These are phyloP conservation scores for Hyposoter dolosus DNA, from an alignment of 2,888 invertebrate species.

Conservation along the genomic window DNA sequence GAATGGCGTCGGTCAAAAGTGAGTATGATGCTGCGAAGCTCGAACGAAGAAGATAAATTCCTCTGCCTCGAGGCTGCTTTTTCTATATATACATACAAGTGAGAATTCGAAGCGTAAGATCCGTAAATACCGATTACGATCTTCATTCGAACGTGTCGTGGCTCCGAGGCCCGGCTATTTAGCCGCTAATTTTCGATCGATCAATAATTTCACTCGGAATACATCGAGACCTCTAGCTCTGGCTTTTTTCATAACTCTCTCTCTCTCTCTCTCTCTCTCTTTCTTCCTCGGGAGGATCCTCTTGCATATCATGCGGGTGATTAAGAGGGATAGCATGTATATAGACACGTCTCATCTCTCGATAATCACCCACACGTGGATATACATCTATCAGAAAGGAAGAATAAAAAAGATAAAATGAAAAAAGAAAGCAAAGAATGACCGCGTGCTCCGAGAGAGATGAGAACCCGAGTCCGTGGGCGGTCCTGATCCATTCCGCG, in stretches of 20 bases:
- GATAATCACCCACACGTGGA: constrained; percentile 47
- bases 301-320: constrained; percentile 1
- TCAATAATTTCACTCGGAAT: constrained; percentile 79
- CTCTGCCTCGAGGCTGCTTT: constrained; percentile 63
- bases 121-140: constrained; percentile 78
- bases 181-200: constrained; percentile 84
- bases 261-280: constrained; percentile 15
- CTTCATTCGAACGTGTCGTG: constrained; percentile 81
- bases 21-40: neutral
- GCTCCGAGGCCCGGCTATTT: constrained; percentile 80
- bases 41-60: constrained; percentile 36
- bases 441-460: constrained; percentile 56
- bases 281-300: neutral
- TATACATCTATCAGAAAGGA: constrained; percentile 26
- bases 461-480: constrained; percentile 74
- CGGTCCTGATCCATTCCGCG: constrained; percentile 72
- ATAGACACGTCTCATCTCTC: constrained; percentile 27
- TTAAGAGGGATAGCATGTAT: constrained; percentile 9
- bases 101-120: constrained; percentile 68
- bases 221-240: constrained; percentile 14
- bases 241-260: neutral
- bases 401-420: constrained; percentile 78
- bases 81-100: constrained; percentile 33
- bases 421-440: constrained; percentile 53
- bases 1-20: neutral